These are phyloP conservation scores for Lepus oiostolus DNA, from an alignment of 2,797 vertebrate genomes.

Conservation along the genomic window DNA sequence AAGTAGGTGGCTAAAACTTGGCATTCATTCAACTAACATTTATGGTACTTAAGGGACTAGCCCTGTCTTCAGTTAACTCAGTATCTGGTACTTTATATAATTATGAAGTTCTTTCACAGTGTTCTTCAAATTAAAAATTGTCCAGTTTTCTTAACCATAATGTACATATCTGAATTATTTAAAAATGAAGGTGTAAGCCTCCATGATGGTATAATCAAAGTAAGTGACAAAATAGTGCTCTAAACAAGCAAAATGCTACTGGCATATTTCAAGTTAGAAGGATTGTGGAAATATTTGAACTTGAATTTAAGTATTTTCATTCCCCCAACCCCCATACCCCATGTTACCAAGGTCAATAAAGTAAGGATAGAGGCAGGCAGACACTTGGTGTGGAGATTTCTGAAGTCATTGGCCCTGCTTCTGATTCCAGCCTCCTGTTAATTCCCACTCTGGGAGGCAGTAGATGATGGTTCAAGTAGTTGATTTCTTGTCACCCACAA, in stretches of 20 bases:
- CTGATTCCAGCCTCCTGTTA: too few species aligned
- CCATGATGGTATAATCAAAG: not conserved
- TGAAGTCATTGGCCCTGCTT: too few species aligned
- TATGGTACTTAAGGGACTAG: not conserved
- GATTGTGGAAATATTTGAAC: not conserved
- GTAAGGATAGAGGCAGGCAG: not conserved
- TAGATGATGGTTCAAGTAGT: too few species aligned
- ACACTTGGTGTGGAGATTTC: too few species aligned
- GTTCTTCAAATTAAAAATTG: not conserved
- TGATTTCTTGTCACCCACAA: too few species aligned
- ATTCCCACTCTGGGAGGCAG: too few species aligned
- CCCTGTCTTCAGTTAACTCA: not conserved
- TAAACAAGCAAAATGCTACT: not conserved
- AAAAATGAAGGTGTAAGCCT: not conserved
- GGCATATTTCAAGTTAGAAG: not conserved
- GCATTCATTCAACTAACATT: not conserved
- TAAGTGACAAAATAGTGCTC: conserved; percentile 6
- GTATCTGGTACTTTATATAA: not conserved
- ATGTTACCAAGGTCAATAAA: not conserved
- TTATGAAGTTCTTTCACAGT: not conserved
- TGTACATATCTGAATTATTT: not conserved
- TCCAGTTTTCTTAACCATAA: not conserved
- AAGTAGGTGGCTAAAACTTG: not conserved
- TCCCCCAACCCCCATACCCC: not conserved
- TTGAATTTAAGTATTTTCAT: not conserved